Percentiles rank a stretch among this genome's conserved stretches.
Conservation (phyloP, 2,888 invertebrate genomes). For the Perithous albicinctus region DNA sequence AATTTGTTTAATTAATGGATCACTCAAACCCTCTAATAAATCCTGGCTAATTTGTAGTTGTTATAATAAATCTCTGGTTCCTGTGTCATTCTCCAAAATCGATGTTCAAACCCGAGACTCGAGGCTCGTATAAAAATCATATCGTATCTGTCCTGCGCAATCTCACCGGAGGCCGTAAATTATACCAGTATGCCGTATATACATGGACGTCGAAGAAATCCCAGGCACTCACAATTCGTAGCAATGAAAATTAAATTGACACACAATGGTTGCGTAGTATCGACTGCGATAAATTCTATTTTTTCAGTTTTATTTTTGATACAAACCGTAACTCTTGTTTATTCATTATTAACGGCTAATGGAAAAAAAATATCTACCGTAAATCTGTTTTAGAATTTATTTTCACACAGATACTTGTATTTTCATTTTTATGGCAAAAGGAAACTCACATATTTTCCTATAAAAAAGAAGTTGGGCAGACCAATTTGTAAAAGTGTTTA, state of each 20-base stretch:
- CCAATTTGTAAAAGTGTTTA: too few species aligned
- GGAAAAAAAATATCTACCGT: not conserved
- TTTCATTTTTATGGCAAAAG: not conserved
- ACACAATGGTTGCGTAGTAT: too few species aligned
- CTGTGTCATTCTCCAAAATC: not conserved
- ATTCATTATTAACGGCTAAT: not conserved
- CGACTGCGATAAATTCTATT: too few species aligned
- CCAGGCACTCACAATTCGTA: not conserved
- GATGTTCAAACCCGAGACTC: slow-evolving; percentile 3
- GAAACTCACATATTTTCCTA: slow-evolving; percentile 23
- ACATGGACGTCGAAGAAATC: not conserved
- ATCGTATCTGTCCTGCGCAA: slow-evolving; percentile 12
- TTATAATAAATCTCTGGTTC: not conserved
- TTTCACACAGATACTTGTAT: not conserved
- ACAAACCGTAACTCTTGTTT: not conserved
- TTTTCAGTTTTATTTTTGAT: not conserved
- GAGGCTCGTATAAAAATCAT: slow-evolving; percentile 14
- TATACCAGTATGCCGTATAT: not conserved
- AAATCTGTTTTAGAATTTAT: not conserved
- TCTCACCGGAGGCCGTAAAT: slow-evolving; percentile 16
- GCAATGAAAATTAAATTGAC: slow-evolving; percentile 27
- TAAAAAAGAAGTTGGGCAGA: slow-evolving; percentile 38
- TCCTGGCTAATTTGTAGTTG: slow-evolving; percentile 4
- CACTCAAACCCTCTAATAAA: slow-evolving; percentile 1
- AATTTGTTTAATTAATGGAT: slow-evolving; percentile 27